Percentiles rank a stretch among this genome's conserved stretches.
Evolutionary conservation across 2,797 vertebrate species (phyloP).

Genomic region (Lepidocolaptes lacrymiger): DNA sequence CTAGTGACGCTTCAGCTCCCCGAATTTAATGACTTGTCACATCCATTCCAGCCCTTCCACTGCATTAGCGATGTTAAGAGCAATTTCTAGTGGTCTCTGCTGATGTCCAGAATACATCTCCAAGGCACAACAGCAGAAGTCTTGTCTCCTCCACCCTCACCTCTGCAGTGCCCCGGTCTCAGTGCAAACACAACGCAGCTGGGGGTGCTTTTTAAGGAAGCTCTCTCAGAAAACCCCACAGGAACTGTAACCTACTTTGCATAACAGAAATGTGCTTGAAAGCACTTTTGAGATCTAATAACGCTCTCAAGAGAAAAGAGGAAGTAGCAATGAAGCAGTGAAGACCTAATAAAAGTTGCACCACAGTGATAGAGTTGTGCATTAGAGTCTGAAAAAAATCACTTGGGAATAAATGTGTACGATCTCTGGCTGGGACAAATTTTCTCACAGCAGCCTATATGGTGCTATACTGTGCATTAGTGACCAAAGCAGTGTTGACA

Average conservation of each 20-base stretch:
- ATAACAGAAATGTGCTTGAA: slow-evolving; percentile 23
- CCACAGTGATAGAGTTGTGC: neutral
- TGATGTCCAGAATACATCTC: neutral
- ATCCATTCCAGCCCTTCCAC: neutral
- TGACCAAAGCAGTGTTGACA: neutral
- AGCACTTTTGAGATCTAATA: neutral
- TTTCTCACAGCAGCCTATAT: neutral
- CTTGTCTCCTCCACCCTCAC: neutral
- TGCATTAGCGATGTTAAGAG: neutral
- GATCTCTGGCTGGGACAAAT: neutral
- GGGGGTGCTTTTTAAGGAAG: neutral
- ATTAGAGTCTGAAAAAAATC: neutral
- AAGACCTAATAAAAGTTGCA: neutral
- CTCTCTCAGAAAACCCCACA: neutral
- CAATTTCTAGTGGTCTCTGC: neutral
- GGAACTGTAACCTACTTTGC: neutral
- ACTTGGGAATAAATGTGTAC: neutral
- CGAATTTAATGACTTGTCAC: neutral
- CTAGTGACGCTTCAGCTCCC: neutral
- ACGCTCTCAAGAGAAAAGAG: neutral
- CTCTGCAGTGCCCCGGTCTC: neutral
- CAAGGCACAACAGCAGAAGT: neutral
- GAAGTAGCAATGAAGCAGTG: neutral
- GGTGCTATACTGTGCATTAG: neutral
- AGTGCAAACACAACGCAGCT: neutral